phyloP scores from a whole-genome alignment of 2,888 invertebrate genomes.

The Cantharis rustica region DNA sequence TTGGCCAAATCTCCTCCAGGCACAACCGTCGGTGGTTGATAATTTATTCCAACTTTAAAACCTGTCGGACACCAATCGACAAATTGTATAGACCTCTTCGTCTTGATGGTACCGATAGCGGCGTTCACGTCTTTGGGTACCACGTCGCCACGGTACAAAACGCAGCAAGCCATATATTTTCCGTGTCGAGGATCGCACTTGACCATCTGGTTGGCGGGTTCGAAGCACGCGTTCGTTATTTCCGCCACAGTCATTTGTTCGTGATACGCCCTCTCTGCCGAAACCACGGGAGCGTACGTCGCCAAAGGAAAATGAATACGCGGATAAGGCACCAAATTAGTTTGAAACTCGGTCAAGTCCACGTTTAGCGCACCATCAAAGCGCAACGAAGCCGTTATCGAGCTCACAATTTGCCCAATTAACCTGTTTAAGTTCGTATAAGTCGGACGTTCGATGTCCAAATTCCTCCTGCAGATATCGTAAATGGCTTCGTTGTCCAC shows the following conservation, averaged over 20 bases:
- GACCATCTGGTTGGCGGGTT: slow-evolving; percentile 65
- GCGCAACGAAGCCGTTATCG: slow-evolving; percentile 64
- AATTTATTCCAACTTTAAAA: slow-evolving; percentile 58
- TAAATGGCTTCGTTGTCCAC: slow-evolving; percentile 56
- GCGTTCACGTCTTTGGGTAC: slow-evolving; percentile 60
- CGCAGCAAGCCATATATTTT: slow-evolving; percentile 64
- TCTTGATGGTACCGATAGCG: slow-evolving; percentile 63
- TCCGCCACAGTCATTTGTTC: slow-evolving; percentile 62
- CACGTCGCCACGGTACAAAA: slow-evolving; percentile 56
- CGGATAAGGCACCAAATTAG: slow-evolving; percentile 64
- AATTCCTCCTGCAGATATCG: slow-evolving; percentile 64
- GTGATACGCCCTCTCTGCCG: slow-evolving; percentile 64
- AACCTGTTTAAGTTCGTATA: slow-evolving; percentile 68
- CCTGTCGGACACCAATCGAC: slow-evolving; percentile 55
- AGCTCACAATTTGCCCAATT: slow-evolving; percentile 61
- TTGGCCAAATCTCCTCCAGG: slow-evolving; percentile 62
- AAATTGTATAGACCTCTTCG: slow-evolving; percentile 57
- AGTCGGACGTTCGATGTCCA: slow-evolving; percentile 65
- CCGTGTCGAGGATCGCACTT: slow-evolving; percentile 61
- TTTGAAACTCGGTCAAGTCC: slow-evolving; percentile 66
- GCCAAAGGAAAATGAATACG: slow-evolving; percentile 66
- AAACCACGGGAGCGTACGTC: slow-evolving; percentile 63
- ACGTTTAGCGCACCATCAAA: slow-evolving; percentile 66
- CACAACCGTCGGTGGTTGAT: slow-evolving; percentile 58
- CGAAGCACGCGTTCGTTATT: slow-evolving; percentile 67